phyloP scores from a whole-genome alignment of 2,113 vertebrate genomes.

The Protobothrops mucrosquamatus region DNA sequence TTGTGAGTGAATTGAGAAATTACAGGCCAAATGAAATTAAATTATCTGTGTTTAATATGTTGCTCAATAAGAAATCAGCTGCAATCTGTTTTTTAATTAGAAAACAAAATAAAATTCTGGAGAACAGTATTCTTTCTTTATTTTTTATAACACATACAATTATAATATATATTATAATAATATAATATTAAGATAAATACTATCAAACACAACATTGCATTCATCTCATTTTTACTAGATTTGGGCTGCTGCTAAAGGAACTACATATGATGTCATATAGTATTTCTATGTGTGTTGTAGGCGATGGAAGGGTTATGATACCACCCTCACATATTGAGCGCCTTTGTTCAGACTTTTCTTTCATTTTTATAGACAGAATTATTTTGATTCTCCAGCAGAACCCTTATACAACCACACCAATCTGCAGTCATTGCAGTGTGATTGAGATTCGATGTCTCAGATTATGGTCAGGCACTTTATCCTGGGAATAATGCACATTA shows the following conservation, averaged over 20 bases:
- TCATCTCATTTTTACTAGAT: neutral
- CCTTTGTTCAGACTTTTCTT: neutral
- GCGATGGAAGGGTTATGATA: neutral
- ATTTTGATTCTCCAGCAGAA: neutral
- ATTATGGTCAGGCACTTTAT: neutral
- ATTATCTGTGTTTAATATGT: neutral
- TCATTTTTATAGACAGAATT: neutral
- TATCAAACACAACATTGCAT: neutral
- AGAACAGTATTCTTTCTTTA: neutral
- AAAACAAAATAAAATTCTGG: neutral
- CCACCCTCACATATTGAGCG: neutral
- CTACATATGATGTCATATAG: neutral
- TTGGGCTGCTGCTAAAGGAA: neutral
- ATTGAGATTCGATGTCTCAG: neutral
- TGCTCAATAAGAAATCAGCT: neutral
- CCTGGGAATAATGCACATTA: neutral
- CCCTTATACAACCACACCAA: neutral
- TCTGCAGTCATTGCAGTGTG: neutral
- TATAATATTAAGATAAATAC: neutral
- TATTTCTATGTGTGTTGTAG: neutral
- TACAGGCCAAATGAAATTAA: neutral
- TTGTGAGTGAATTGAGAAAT: neutral
- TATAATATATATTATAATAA: too few species aligned
- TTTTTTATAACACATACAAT: neutral
- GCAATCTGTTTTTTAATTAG: neutral